Percentiles rank a stretch among this genome's conserved stretches.
These are phyloP conservation scores for Platycercus adscitus DNA, from an alignment of 2,113 vertebrate genomes.

Conservation along the genomic window DNA sequence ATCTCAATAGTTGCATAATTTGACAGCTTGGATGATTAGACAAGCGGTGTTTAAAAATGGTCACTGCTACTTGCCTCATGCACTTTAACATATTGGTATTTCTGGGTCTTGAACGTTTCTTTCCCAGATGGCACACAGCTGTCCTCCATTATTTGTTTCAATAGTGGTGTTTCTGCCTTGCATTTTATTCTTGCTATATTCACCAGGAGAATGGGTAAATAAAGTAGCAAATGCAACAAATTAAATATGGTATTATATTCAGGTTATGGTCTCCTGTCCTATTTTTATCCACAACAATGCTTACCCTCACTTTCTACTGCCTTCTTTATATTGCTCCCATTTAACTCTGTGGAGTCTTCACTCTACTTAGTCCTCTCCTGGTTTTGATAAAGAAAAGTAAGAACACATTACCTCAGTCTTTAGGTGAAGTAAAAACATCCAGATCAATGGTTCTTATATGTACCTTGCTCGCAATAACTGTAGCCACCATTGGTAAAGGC, in stretches of 20 bases:
- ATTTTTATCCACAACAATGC: background rate
- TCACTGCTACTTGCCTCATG: background rate
- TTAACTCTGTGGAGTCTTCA: background rate
- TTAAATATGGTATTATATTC: background rate
- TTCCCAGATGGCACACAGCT: background rate
- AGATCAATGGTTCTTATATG: background rate
- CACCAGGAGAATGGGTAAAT: background rate
- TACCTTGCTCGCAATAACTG: background rate
- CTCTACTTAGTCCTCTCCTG: background rate
- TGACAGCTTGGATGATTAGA: background rate
- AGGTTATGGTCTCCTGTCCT: background rate
- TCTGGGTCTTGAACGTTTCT: background rate
- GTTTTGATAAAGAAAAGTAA: background rate
- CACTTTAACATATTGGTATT: background rate
- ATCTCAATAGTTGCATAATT: background rate
- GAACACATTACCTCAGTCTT: background rate
- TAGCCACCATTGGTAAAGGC: background rate
- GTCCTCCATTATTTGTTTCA: background rate
- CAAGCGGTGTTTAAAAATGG: background rate
- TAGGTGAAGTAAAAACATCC: background rate
- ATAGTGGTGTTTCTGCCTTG: background rate
- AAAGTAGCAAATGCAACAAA: background rate
- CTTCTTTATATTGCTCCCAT: background rate
- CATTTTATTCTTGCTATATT: background rate
- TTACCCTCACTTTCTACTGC: background rate